Conservation (phyloP, 2,113 vertebrate species). For the Rhinolophus sinicus region DNA sequence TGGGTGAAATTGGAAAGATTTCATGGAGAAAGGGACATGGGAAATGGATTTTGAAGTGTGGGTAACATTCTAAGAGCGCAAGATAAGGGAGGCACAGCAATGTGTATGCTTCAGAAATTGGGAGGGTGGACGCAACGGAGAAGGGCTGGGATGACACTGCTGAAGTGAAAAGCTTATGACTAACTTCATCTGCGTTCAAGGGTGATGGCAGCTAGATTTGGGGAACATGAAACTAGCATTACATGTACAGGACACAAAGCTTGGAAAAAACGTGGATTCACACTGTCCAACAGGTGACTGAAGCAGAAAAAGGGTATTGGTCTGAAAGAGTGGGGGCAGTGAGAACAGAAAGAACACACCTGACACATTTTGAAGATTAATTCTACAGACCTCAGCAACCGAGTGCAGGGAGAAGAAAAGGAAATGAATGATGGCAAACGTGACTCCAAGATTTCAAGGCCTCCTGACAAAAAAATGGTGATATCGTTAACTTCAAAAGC, state of each 20-base stretch:
- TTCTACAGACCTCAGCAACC: background rate
- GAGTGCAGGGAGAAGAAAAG: background rate
- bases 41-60: background rate
- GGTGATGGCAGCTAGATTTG: background rate
- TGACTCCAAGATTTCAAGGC: background rate
- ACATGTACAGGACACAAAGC: background rate
- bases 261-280: background rate
- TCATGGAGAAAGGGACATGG: background rate
- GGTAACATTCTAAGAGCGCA: background rate
- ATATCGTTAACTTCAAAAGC: background rate
- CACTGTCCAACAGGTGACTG: background rate
- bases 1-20: background rate
- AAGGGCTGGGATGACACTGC: background rate
- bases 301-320: background rate
- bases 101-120: background rate
- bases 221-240: background rate
- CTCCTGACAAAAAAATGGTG: background rate
- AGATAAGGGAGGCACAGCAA: background rate
- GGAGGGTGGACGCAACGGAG: background rate
- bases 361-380: background rate
- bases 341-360: background rate
- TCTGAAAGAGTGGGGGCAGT: background rate
- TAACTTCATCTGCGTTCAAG: background rate
- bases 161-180: background rate
- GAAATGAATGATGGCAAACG: background rate